Evolutionary conservation across 2,113 vertebrate genomes (phyloP).

Genomic region (Ginglymostoma cirratum): DNA sequence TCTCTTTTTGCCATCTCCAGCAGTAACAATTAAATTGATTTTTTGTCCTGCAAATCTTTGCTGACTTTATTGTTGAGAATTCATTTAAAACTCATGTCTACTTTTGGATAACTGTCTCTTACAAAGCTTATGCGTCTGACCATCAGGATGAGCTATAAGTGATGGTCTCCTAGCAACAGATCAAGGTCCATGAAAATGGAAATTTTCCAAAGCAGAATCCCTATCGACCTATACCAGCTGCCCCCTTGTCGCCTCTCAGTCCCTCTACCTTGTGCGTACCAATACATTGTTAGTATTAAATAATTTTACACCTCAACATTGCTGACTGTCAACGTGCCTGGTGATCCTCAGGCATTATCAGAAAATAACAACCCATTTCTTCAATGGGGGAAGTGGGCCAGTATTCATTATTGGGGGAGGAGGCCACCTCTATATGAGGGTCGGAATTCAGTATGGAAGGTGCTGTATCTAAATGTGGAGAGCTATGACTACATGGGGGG

Average conservation of each 20-base stretch:
- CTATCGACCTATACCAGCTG: not conserved
- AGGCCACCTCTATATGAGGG: not conserved
- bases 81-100: not conserved
- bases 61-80: not conserved
- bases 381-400: not conserved
- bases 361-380: not conserved
- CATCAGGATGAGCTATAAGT: constrained; percentile 1
- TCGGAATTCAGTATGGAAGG: no score
- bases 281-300: not conserved
- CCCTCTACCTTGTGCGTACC: not conserved
- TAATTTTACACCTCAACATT: not conserved
- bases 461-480: not conserved
- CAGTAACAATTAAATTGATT: not conserved
- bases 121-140: not conserved
- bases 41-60: not conserved
- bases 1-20: not conserved
- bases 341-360: not conserved
- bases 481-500: no score
- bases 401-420: not conserved
- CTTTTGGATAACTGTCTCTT: not conserved
- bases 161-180: constrained; percentile 31
- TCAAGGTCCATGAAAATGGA: not conserved
- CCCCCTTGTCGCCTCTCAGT: not conserved
- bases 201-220: not conserved
- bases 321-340: not conserved